Evolutionary conservation across 92 coral and sea anemone genomes (phyloP), one percentile per base, ranked within the genome.

Genomic region (Muricea muricata): DNA sequence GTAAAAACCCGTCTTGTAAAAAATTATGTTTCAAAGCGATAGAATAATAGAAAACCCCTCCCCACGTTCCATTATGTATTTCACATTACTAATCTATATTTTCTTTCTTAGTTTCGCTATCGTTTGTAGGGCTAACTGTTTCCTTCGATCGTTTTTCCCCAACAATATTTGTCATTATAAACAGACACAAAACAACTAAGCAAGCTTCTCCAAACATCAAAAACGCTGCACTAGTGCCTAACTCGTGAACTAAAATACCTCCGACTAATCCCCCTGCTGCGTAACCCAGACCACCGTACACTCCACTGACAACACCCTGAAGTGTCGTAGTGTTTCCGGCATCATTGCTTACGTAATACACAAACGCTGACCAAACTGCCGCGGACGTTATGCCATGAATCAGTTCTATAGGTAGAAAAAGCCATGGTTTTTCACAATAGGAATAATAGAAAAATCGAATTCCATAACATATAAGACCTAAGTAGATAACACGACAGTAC

Each of bases 291-390:
- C 99, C 99, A 1, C 94, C 94, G 78, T 96, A 96, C 72, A 96
- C 91, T 7, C 99, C 99, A 56, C 91, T 96, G 17, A 96, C 98
- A 29, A 96, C 90, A 21, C 99, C 99, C 48, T 96, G 99, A 8
- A 96, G 87, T 6, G 99, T 93, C 0, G 99, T 88, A 18, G 95
- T 93, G 57, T 92, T 88, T 3, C 94, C 98, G 11, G 97, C 91
- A 56, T 86, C 89, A 7, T 97, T 91, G 29, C 99, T 97, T 7
- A 96, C 99, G 70, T 96, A 91, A 32, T 95, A 96, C 52, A 96
- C 99, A 83, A 96, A 96, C 31, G 99, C 93, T 7, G 99, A 90
- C 99, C 99, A 96, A 24, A 96, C 89, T 1, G 97, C 99, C 20
- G 99, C 99, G 4, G 97, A 90, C 41, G 99, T 96, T 18, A 96